phyloP scores from a whole-genome alignment of 2,113 vertebrate species.

The Brienomyrus brachyistius region DNA sequence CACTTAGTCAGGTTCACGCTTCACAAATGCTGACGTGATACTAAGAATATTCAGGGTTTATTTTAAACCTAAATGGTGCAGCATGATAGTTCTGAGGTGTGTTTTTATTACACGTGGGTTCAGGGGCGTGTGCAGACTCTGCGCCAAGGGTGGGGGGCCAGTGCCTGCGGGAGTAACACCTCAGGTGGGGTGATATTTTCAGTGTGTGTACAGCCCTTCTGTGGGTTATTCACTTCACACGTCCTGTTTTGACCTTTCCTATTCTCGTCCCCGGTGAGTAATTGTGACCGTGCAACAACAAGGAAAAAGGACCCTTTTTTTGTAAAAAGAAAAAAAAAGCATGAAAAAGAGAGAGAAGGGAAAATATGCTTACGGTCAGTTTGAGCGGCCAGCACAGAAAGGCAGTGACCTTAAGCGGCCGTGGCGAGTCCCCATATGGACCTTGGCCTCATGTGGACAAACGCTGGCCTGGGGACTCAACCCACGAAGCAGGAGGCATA shows the following conservation, averaged over 20 bases:
- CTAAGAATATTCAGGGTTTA: not conserved
- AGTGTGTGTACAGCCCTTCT: not conserved
- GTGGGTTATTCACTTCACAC: not conserved
- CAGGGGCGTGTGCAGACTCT: not conserved
- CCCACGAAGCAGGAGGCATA: not conserved
- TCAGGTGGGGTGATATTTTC: not conserved
- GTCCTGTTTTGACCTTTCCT: constrained; percentile 4
- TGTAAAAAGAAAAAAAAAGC: not conserved
- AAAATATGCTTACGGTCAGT: constrained; percentile 10
- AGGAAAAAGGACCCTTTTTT: not conserved
- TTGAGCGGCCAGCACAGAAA: constrained; percentile 21
- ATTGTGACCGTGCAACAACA: constrained; percentile 1
- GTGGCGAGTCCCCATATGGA: not conserved
- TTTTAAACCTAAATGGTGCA: not conserved
- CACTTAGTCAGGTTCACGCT: not conserved
- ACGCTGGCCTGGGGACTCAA: not conserved
- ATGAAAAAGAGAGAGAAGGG: constrained; percentile 4
- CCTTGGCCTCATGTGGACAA: not conserved
- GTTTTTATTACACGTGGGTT: not conserved
- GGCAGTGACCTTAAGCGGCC: constrained; percentile 2
- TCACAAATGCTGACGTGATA: not conserved
- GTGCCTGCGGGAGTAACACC: not conserved
- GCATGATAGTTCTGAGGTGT: not conserved
- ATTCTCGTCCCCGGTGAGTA: not conserved
- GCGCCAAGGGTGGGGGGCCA: not conserved